Base-by-base conservation (phyloP, 1,140 invertebrate genomes). In the Triops longicaudatus region DNA sequence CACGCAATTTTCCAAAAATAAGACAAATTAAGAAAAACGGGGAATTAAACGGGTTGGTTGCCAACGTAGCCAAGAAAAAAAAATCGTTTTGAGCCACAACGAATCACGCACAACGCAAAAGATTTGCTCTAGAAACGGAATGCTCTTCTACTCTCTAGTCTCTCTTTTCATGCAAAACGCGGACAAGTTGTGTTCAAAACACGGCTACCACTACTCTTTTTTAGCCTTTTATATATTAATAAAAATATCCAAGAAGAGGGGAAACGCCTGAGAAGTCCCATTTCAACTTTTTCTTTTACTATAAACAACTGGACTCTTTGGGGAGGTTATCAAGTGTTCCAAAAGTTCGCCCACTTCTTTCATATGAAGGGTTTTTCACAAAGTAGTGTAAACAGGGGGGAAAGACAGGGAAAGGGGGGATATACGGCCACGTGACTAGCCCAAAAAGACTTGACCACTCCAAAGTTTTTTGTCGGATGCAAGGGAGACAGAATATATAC, bases 211-310 rank as follows among this genome's bases (percentile, higher is more conserved):
- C 22, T 63, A 41, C 22, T 26, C 37, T 17, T 73, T 73, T 28
- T 42, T 42, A 31, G 73, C 37, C 14, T 73, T 73, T 73, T 5
- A 73, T 73, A 37, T 28, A n/a, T 73, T 31, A 73, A 72, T 22
- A 72, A 26, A 72, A 72, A 72, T 73, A 26, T 73, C 26, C 22
- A 73, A 73, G 26, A 73, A 73, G 73, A 27, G 73, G 73, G 31
- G 26, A 73, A 73, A 73, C 27, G 31, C 27, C 31, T 73, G 73
- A 73, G 50, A 63, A 63, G 22, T 63, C 50, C 50, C 22, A 6
- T 63, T 22, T 22, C 17, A 7, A n/a, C 17, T 63, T n/a, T 17
- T 63, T 17, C 17, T 63, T 63, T 22, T 63, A 17, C 7, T n/a
- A 22, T 17, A 17, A 63, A 63, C 14, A 63, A 63, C 50, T 63